Evolutionary conservation across 2,113 vertebrate species (phyloP).

Genomic region (Poicephalus meyeri): DNA sequence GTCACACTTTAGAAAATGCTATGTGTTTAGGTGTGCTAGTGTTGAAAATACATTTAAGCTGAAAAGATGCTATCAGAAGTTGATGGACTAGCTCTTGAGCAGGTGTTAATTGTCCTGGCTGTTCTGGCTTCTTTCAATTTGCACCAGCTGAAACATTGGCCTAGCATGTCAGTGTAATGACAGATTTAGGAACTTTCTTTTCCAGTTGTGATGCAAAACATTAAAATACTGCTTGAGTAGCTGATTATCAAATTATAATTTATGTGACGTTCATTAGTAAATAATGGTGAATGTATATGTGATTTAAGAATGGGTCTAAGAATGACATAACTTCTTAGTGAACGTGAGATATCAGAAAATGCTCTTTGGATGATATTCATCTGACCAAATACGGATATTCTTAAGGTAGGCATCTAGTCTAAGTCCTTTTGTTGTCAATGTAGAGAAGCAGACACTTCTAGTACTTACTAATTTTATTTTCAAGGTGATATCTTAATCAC

Average conservation of each 20-base stretch:
- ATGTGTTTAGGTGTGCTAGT: background rate
- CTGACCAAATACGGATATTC: background rate
- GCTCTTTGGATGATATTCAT: slow-evolving; percentile 7
- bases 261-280: background rate
- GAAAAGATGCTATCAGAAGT: background rate
- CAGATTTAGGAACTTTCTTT: background rate
- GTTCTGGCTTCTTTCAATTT: slow-evolving; percentile 27
- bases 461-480: background rate
- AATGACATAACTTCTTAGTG: background rate
- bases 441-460: slow-evolving; percentile 23
- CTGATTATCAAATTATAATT: background rate
- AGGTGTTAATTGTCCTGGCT: slow-evolving; percentile 19
- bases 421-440: background rate
- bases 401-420: background rate
- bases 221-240: background rate
- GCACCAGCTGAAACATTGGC: slow-evolving; percentile 25
- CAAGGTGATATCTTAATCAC: background rate
- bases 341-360: background rate
- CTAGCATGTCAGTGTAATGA: background rate
- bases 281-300: background rate
- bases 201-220: background rate
- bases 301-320: background rate
- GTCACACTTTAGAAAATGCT: background rate
- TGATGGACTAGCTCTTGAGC: slow-evolving; percentile 25
- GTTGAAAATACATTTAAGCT: background rate